Evolutionary conservation across 2,888 invertebrate genomes (phyloP).

Genomic region (Aphelenchoides bicaudatus): DNA sequence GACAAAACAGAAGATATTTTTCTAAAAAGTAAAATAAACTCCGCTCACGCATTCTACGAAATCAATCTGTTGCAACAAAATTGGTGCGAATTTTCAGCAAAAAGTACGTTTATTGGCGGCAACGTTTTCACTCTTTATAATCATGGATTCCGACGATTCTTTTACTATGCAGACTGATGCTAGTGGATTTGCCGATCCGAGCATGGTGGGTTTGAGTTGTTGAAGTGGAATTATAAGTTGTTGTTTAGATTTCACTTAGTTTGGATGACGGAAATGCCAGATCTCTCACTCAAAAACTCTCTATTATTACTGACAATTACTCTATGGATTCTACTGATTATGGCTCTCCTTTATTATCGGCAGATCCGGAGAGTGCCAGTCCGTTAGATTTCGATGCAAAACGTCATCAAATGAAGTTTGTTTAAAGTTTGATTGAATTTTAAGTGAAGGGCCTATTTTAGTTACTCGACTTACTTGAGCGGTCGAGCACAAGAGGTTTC

Average conservation of each 20-base stretch:
- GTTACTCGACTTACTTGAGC: slow-evolving; percentile 5
- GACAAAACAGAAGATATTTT: too few relatives aligned
- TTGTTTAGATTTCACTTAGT: slow-evolving; percentile 14
- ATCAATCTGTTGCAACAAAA: too few relatives aligned
- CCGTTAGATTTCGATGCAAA: background rate
- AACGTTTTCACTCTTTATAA: too few relatives aligned
- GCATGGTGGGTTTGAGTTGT: background rate
- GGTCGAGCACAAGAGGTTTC: slow-evolving; percentile 14
- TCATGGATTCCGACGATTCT: too few relatives aligned
- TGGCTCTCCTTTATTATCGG: background rate
- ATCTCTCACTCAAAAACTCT: background rate
- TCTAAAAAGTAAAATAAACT: too few relatives aligned
- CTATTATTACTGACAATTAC: background rate
- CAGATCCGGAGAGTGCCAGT: background rate
- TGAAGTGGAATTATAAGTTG: background rate
- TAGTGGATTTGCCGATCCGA: slow-evolving; percentile 9
- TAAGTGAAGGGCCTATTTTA: slow-evolving; percentile 1
- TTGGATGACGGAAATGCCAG: slow-evolving; percentile 1
- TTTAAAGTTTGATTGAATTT: background rate
- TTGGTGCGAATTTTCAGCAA: too few relatives aligned
- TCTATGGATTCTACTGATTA: background rate
- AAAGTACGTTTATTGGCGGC: too few relatives aligned
- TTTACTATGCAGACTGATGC: too few relatives aligned
- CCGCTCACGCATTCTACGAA: too few relatives aligned
- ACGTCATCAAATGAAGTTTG: background rate